phyloP scores from a whole-genome alignment of 1,140 invertebrate species.

The Brachionus plicatilis region DNA sequence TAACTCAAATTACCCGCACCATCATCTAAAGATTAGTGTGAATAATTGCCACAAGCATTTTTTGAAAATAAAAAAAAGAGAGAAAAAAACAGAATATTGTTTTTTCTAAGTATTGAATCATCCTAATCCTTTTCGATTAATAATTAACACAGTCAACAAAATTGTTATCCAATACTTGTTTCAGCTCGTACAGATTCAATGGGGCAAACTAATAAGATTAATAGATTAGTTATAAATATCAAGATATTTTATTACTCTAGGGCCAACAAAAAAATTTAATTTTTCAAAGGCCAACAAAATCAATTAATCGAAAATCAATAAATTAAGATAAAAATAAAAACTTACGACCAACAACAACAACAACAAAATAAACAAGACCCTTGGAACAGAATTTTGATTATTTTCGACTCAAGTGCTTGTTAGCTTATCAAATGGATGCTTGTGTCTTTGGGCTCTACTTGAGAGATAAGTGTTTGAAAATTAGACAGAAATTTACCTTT shows the following conservation, averaged over 20 bases:
- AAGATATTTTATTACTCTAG: neutral
- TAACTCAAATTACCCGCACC: neutral
- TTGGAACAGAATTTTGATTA: neutral
- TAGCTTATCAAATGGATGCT: neutral
- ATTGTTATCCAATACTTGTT: neutral
- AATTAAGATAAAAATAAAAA: neutral
- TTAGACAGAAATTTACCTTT: neutral
- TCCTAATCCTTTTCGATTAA: neutral
- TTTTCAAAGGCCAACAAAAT: neutral
- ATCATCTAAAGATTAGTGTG: neutral
- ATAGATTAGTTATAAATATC: neutral
- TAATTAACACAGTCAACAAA: neutral
- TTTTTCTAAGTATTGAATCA: neutral
- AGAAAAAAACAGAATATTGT: neutral
- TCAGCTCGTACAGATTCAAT: neutral
- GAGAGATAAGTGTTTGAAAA: neutral
- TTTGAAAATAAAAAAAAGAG: neutral
- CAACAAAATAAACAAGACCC: neutral
- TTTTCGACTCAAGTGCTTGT: neutral
- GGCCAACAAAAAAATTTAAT: neutral
- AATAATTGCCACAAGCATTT: neutral
- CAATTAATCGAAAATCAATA: constrained; percentile 26
- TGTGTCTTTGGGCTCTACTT: neutral
- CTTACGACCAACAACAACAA: neutral
- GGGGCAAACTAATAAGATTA: neutral